Evolutionary conservation across 2,113 vertebrate species (phyloP).

Genomic region (Pluvialis apricaria): DNA sequence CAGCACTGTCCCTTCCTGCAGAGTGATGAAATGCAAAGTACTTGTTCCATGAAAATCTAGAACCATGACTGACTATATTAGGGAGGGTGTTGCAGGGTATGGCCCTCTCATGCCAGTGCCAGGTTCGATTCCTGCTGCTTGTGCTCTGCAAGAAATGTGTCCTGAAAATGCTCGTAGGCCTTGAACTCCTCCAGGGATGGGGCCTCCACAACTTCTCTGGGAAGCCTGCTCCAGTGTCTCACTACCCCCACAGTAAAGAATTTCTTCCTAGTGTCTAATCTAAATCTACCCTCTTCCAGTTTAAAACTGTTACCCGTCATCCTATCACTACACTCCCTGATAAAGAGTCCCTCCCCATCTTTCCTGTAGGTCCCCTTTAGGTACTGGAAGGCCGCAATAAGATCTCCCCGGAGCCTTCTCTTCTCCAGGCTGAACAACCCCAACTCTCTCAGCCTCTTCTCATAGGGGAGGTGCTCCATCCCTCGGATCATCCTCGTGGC

Average conservation of each 20-base stretch:
- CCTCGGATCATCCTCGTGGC: too few species aligned
- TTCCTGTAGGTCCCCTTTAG: neutral
- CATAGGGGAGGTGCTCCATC: too few species aligned
- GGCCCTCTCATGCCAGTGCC: neutral
- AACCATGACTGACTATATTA: neutral
- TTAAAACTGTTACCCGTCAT: neutral
- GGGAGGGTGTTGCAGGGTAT: neutral
- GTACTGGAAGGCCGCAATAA: neutral
- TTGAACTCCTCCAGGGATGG: neutral
- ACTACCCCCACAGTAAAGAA: neutral
- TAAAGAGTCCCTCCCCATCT: neutral
- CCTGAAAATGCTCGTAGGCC: neutral
- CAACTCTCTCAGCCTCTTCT: too few species aligned
- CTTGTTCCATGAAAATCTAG: neutral
- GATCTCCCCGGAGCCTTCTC: neutral
- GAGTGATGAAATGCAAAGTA: neutral
- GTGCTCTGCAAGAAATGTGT: neutral
- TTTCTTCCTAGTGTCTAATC: neutral
- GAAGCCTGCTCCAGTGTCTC: neutral
- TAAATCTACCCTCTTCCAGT: neutral
- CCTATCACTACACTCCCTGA: neutral
- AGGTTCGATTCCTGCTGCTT: neutral
- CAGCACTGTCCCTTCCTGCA: neutral
- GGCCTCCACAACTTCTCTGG: neutral
- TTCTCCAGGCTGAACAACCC: neutral